Percentiles rank a stretch among this genome's conserved stretches.
Conservation (phyloP, 2,113 vertebrate genomes). For the Ictalurus furcatus region DNA sequence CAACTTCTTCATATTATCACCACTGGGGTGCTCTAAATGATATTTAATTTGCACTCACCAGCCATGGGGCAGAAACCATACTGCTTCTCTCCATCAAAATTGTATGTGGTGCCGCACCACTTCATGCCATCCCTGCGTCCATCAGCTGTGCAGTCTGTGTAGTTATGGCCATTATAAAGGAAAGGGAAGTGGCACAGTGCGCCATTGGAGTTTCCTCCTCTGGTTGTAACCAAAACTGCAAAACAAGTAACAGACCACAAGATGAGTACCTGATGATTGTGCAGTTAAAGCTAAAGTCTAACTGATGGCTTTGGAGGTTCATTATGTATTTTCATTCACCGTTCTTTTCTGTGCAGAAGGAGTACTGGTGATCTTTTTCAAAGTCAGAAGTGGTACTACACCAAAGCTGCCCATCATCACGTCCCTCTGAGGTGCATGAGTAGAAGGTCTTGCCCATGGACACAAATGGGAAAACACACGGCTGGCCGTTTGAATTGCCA, state of each 20-base stretch:
- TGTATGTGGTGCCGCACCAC: slow-evolving; percentile 92
- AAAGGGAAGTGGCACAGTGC: slow-evolving; percentile 93
- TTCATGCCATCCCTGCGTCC: slow-evolving; percentile 93
- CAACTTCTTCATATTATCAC: background rate
- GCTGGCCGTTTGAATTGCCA: slow-evolving; percentile 87
- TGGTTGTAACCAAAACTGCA: slow-evolving; percentile 85
- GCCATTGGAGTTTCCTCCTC: slow-evolving; percentile 94
- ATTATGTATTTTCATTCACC: slow-evolving; percentile 72
- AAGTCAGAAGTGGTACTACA: slow-evolving; percentile 92
- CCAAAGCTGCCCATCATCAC: slow-evolving; percentile 90
- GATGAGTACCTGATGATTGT: background rate
- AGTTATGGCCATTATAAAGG: slow-evolving; percentile 93
- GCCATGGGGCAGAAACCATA: slow-evolving; percentile 99
- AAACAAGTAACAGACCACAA: slow-evolving; percentile 65
- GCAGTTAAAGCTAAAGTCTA: background rate
- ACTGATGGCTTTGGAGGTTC: background rate
- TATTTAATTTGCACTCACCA: slow-evolving; percentile 72
- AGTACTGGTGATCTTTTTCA: slow-evolving; percentile 84
- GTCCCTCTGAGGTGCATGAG: slow-evolving; percentile 88
- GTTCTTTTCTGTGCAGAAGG: slow-evolving; percentile 88
- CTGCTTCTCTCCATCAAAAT: slow-evolving; percentile 88
- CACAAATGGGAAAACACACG: slow-evolving; percentile 88
- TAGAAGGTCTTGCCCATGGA: slow-evolving; percentile 85
- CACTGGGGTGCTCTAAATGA: background rate
- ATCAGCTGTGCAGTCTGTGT: slow-evolving; percentile 92